Base-by-base conservation (phyloP, 2,113 vertebrate species). In the Sebastes schlegelii region DNA sequence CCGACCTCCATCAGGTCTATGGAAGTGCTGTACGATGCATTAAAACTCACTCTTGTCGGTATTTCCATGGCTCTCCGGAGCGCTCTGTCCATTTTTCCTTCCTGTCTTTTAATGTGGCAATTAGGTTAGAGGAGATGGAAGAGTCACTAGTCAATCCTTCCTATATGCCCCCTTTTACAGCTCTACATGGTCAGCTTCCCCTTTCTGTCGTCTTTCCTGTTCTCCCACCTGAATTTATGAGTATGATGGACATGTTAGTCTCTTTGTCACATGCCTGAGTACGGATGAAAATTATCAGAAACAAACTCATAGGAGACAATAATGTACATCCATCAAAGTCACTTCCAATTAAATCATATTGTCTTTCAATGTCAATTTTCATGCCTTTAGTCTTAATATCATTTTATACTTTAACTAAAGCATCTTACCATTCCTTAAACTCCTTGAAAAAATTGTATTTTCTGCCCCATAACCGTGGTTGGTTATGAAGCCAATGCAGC, bases 21-120 rank as follows among this genome's bases (percentile, higher is more conserved):
- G 67, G 76, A 86, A 86, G 70, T 72, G 79, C 75, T 84, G 58
- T 77, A 19, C 48, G 61, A 61, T 71, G 78, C 87, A 89, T 89
- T 88, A 89, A 85, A 88, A 69, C 55, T 76, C 81, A 86, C 79
- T 80, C 48, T 54, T 73, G 34, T 76, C 61, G 84, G 42, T 43
- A 61, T 82, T 80, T 86, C 48, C 21, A 1, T 51, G 55, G 74
- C 82, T 80, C 43, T 86, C 65, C 16, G 11, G 26, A 80, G 66
- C 4, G 4, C 62, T 82, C 19, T 46, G 48, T 75, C 62, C 55
- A 74, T 70, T 85, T 86, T 90, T 68, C 57, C 70, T 74, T 82
- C 66, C 46, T 72, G 64, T 76, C 70, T 83, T 75, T 77, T 83
- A 84, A 81, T 88, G 26, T 77, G 51, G 48, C 66, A 80, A 54